phyloP scores from a whole-genome alignment of 2,888 invertebrate species.

The Lasioglossum calceatum region DNA sequence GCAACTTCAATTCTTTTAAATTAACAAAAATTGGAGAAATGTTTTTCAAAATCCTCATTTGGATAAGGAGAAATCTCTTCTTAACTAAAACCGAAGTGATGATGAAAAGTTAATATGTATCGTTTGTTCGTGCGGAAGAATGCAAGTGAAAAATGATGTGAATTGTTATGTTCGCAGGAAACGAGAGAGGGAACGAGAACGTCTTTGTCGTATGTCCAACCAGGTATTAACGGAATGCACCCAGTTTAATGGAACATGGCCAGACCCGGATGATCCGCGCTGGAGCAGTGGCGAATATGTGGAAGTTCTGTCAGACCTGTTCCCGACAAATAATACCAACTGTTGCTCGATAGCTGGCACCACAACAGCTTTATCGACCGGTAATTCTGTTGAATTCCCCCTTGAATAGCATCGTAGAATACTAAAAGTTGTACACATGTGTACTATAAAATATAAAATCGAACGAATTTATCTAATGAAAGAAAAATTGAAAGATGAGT shows the following conservation, averaged over 20 bases:
- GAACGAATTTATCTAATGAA: neutral
- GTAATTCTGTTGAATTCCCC: constrained; percentile 73
- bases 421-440: neutral
- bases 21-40: neutral
- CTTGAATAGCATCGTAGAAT: neutral
- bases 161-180: constrained; percentile 86
- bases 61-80: neutral
- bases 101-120: neutral
- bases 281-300: constrained; percentile 84
- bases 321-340: constrained; percentile 80
- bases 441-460: neutral
- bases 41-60: neutral
- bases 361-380: constrained; percentile 68
- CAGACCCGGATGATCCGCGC: constrained; percentile 81
- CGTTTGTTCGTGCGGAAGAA: neutral
- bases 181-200: constrained; percentile 90
- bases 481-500: neutral
- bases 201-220: constrained; percentile 89
- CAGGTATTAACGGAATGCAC: constrained; percentile 88
- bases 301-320: constrained; percentile 81
- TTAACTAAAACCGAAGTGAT: neutral
- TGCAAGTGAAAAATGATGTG: neutral
- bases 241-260: constrained; percentile 85
- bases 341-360: constrained; percentile 69
- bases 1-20: neutral